phyloP scores from a whole-genome alignment of 2,113 vertebrate genomes.

The Herpailurus yagouaroundi region DNA sequence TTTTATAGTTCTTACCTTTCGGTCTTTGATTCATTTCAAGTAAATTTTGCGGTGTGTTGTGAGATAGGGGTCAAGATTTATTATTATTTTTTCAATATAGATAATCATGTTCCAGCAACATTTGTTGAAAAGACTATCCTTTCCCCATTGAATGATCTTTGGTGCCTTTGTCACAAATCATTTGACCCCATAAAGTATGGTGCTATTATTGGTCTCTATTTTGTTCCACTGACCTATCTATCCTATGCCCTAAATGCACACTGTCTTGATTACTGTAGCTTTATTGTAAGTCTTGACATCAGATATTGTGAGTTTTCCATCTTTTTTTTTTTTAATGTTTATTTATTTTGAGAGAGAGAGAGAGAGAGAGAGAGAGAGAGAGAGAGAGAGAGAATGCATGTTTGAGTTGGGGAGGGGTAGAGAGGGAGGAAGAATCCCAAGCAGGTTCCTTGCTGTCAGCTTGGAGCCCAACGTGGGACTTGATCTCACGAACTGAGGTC shows the following conservation, averaged over 20 bases:
- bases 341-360: no score
- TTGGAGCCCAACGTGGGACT: no score
- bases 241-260: neutral
- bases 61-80: neutral
- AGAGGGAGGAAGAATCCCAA: no score
- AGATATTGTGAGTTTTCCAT: neutral
- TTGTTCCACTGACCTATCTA: neutral
- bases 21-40: neutral
- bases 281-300: neutral
- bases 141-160: neutral
- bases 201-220: neutral
- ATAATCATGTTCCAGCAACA: neutral
- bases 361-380: no score
- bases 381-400: no score
- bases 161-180: neutral
- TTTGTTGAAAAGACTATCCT: neutral
- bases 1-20: neutral
- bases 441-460: no score
- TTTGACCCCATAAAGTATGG: neutral
- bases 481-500: no score
- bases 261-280: neutral
- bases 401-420: no score
- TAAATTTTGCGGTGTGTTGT: neutral
- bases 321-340: neutral
- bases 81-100: neutral